Evolutionary conservation across 2,113 vertebrate species (phyloP).

Genomic region (Hippoglossus stenolepis): DNA sequence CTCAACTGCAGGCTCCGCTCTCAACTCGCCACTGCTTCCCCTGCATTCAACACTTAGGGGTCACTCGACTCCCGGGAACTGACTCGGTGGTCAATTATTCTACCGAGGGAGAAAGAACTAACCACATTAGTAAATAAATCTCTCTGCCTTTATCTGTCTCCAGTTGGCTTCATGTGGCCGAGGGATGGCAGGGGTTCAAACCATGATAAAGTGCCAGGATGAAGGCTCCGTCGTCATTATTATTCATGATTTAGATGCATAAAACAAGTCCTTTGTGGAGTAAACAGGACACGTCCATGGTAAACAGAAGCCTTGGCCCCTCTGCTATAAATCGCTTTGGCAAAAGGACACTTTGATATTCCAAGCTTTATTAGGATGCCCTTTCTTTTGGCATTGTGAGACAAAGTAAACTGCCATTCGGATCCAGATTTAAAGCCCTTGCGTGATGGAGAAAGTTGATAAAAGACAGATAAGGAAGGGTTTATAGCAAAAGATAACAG

Average conservation of each 20-base stretch:
- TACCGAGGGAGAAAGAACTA: neutral
- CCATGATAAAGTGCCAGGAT: constrained; percentile 49
- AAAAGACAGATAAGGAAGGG: constrained; percentile 12
- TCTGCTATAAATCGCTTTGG: constrained; percentile 49
- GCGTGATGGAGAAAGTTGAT: constrained; percentile 20
- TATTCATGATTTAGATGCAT: constrained; percentile 65
- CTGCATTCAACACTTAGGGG: neutral
- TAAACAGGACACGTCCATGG: constrained; percentile 63
- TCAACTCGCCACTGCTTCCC: neutral
- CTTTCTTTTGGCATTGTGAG: constrained; percentile 65
- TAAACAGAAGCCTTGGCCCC: constrained; percentile 45
- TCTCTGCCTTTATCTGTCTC: constrained; percentile 23
- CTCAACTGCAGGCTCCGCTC: neutral
- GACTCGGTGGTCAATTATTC: neutral
- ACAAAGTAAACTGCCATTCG: constrained; percentile 47
- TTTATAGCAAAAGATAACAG: constrained; percentile 20
- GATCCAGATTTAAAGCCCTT: constrained; percentile 44
- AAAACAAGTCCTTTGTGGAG: constrained; percentile 64
- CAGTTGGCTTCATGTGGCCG: constrained; percentile 43
- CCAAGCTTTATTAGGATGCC: constrained; percentile 62
- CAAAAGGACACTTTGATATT: constrained; percentile 73
- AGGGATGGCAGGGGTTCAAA: constrained; percentile 42
- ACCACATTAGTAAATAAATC: constrained; percentile 36
- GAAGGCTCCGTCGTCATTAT: constrained; percentile 50
- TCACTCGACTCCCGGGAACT: neutral